Evolutionary conservation across 2,113 vertebrate genomes (phyloP).

Genomic region (Hydrolagus affinis): DNA sequence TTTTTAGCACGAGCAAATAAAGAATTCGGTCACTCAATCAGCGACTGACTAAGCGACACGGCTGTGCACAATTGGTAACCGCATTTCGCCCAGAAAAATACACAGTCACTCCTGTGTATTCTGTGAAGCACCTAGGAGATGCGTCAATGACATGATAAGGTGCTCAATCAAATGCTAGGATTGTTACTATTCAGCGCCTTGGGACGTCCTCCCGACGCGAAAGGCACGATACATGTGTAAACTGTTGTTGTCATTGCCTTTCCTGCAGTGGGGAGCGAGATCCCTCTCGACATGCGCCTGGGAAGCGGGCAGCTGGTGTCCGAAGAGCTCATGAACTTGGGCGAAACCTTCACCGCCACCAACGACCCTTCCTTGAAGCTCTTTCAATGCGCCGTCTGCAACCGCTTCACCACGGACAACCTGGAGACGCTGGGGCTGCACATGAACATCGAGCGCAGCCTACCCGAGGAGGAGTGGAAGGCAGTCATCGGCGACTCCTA

Average conservation of each 20-base stretch:
- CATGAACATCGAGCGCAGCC: slow-evolving; percentile 85
- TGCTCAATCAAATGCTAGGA: too few species aligned
- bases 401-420: slow-evolving; percentile 95
- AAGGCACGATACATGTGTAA: too few species aligned
- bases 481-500: slow-evolving; percentile 87
- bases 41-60: too few species aligned
- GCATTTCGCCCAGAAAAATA: too few species aligned
- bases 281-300: slow-evolving; percentile 88
- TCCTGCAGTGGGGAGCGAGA: slow-evolving; percentile 79
- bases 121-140: too few species aligned
- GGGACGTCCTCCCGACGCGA: too few species aligned
- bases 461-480: slow-evolving; percentile 94
- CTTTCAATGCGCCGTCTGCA: slow-evolving; percentile 96
- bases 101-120: too few species aligned
- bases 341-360: slow-evolving; percentile 90
- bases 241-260: neutral
- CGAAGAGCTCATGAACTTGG: slow-evolving; percentile 94
- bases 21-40: too few species aligned
- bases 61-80: too few species aligned
- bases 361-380: slow-evolving; percentile 94
- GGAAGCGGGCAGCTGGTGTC: slow-evolving; percentile 90
- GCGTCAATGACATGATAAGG: too few species aligned
- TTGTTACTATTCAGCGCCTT: too few species aligned
- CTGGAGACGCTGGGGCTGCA: slow-evolving; percentile 92
- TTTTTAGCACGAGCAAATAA: neutral